A percentile compares a stretch with the other conserved stretches of the same genome.
Conservation (phyloP, 53 echinoderm and acorn worm genomes). For the Astropecten irregularis region DNA sequence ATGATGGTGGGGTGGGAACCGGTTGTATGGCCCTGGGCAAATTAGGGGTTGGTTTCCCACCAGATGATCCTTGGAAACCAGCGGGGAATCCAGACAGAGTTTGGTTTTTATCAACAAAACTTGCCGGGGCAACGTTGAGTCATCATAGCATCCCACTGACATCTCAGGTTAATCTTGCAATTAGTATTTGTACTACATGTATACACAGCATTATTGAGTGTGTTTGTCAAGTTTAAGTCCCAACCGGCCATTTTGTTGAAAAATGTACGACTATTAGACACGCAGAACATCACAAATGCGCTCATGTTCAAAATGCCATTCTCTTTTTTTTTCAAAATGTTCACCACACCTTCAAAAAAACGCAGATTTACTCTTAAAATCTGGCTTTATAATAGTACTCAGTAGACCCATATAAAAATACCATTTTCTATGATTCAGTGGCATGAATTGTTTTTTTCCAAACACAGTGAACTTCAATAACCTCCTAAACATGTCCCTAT, state of each 20-base stretch:
- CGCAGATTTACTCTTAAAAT: too few relatives aligned
- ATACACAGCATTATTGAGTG: background rate
- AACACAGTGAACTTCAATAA: too few relatives aligned
- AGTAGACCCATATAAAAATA: too few relatives aligned
- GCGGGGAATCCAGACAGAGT: slow-evolving; percentile 30
- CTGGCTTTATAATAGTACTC: too few relatives aligned
- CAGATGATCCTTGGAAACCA: slow-evolving; percentile 46
- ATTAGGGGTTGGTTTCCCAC: slow-evolving; percentile 32
- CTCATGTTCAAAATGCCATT: too few relatives aligned
- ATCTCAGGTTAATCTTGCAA: slow-evolving; percentile 40
- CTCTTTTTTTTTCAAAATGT: too few relatives aligned
- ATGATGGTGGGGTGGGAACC: slow-evolving; percentile 4
- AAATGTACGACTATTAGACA: too few relatives aligned
- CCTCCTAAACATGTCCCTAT: too few relatives aligned
- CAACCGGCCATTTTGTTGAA: background rate
- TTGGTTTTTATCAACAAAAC: slow-evolving; percentile 52
- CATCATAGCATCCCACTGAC: background rate
- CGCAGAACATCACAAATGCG: too few relatives aligned
- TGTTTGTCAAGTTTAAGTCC: background rate
- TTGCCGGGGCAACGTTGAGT: slow-evolving; percentile 42
- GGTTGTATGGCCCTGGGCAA: slow-evolving; percentile 35
- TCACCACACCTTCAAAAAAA: too few relatives aligned
- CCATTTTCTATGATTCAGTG: too few relatives aligned
- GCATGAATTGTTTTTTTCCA: too few relatives aligned
- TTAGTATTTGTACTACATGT: slow-evolving; percentile 23